phyloP scores from a whole-genome alignment of 2,113 vertebrate genomes.

The Empidonax traillii region DNA sequence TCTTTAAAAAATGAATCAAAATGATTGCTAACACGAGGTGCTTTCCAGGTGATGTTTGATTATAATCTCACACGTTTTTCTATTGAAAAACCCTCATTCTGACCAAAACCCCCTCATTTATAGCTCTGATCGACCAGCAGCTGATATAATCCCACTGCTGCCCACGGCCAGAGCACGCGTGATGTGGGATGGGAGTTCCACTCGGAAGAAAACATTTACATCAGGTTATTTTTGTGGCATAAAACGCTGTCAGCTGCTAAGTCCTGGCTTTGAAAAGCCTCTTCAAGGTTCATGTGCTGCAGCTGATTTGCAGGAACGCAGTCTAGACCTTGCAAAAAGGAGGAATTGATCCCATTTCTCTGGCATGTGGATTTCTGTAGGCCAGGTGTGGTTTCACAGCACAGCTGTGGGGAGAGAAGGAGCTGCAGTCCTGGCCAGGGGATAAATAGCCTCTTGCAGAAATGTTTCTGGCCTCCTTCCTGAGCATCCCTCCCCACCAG shows the following conservation, averaged over 20 bases:
- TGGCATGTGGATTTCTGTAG: background rate
- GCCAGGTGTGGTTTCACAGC: background rate
- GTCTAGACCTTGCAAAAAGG: background rate
- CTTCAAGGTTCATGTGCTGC: background rate
- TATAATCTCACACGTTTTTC: background rate
- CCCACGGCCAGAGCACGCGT: rapidly evolving
- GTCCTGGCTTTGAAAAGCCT: background rate
- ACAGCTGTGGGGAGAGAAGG: background rate
- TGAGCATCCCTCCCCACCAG: background rate
- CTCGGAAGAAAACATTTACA: background rate
- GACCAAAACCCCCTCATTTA: background rate
- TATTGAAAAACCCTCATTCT: background rate
- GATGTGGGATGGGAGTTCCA: background rate
- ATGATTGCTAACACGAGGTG: background rate
- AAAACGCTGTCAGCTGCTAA: background rate
- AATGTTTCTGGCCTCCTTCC: background rate
- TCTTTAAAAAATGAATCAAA: background rate
- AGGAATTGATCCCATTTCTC: background rate
- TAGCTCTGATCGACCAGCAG: background rate
- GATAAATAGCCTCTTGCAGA: background rate
- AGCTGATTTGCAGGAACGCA: background rate
- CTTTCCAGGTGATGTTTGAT: conserved; percentile 22
- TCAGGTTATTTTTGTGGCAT: background rate
- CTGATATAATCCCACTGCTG: background rate
- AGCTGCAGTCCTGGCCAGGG: background rate